phyloP scores from a whole-genome alignment of 1,140 invertebrate genomes.

The Lanistes nyassanus region DNA sequence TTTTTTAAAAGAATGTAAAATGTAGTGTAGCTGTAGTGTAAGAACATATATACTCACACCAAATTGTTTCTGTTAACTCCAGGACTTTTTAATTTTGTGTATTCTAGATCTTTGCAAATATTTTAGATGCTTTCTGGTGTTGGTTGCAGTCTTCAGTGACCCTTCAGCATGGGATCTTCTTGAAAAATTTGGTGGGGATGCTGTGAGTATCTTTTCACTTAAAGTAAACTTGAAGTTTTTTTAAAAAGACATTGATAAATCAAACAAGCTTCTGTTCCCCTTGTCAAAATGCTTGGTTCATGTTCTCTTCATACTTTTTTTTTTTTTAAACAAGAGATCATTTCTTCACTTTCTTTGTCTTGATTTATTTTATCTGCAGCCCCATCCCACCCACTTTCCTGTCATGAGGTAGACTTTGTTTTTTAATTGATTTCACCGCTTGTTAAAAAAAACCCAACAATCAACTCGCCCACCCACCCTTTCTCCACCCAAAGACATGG shows the following conservation, averaged over 20 bases:
- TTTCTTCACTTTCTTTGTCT: too few species aligned
- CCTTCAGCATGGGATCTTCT: constrained; percentile 65
- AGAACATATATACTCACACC: too few species aligned
- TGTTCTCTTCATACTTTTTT: too few species aligned
- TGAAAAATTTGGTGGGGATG: constrained; percentile 53
- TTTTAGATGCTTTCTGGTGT: neutral
- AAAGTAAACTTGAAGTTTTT: too few species aligned
- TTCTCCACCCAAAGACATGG: too few species aligned
- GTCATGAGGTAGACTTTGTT: too few species aligned
- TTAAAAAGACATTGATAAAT: neutral
- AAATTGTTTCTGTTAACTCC: too few species aligned
- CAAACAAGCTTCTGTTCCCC: too few species aligned
- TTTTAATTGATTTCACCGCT: too few species aligned
- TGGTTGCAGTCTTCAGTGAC: constrained; percentile 65
- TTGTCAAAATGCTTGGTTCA: too few species aligned
- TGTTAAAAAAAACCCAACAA: neutral
- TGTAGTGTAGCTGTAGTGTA: neutral
- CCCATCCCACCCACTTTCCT: neutral
- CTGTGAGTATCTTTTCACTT: constrained; percentile 19
- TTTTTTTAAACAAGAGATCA: too few species aligned
- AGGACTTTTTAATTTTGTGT: too few species aligned
- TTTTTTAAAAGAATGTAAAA: neutral
- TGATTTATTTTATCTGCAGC: neutral
- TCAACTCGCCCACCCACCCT: neutral
- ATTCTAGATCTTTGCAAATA: neutral